Conservation (phyloP, 2,888 invertebrate species). For the Drosophila acutilabella region DNA sequence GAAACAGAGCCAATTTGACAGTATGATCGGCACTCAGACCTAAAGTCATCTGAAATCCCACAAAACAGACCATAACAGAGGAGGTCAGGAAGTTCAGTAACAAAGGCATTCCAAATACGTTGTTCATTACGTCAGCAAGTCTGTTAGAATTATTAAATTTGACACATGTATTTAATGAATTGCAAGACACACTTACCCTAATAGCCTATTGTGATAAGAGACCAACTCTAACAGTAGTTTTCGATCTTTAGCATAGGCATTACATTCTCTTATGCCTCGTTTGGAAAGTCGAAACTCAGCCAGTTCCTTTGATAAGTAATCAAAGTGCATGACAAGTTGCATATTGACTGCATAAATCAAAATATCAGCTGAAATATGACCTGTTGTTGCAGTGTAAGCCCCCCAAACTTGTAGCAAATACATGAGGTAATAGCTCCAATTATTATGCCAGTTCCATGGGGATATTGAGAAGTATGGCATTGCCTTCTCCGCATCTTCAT, state of each 20-base stretch:
- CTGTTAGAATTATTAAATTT: slow-evolving; percentile 9
- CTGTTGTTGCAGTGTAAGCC: slow-evolving; percentile 58
- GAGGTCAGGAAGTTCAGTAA: slow-evolving; percentile 72
- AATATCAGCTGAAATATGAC: slow-evolving; percentile 71
- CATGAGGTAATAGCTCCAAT: slow-evolving; percentile 56
- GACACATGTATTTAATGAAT: neutral
- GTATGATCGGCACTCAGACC: slow-evolving; percentile 49
- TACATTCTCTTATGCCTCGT: neutral
- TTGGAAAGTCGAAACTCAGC: neutral
- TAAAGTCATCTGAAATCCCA: slow-evolving; percentile 66
- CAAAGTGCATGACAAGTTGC: slow-evolving; percentile 78
- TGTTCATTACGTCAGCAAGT: slow-evolving; percentile 55
- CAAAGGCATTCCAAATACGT: slow-evolving; percentile 65
- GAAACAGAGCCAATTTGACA: slow-evolving; percentile 62
- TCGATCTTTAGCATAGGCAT: slow-evolving; percentile 15
- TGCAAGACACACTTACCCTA: slow-evolving; percentile 21
- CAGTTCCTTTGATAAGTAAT: slow-evolving; percentile 51
- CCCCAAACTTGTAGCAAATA: slow-evolving; percentile 55
- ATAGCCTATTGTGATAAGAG: slow-evolving; percentile 43
- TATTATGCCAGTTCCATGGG: slow-evolving; percentile 57
- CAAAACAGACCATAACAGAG: slow-evolving; percentile 61
- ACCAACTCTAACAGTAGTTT: slow-evolving; percentile 27
- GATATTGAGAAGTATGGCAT: slow-evolving; percentile 44
- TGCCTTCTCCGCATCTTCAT: slow-evolving; percentile 10
- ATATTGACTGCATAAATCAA: slow-evolving; percentile 65